A percentile compares a stretch with the other conserved stretches of the same genome.
These are phyloP conservation scores for Lophochroa leadbeateri DNA, from an alignment of 2,113 vertebrate genomes.

Conservation along the genomic window DNA sequence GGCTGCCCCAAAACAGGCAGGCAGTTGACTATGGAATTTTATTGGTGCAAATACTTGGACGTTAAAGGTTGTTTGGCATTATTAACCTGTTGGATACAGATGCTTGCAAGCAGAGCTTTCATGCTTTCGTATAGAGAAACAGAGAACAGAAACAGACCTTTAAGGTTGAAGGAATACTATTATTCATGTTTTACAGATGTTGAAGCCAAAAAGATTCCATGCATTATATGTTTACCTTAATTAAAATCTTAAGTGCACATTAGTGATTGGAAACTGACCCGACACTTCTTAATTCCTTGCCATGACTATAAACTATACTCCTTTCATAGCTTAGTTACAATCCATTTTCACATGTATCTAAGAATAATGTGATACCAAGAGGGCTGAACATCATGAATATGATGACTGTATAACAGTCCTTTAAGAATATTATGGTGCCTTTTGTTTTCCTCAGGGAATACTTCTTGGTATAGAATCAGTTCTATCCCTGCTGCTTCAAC, in stretches of 20 bases:
- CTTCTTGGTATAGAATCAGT: background rate
- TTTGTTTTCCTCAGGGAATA: background rate
- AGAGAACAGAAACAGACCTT: background rate
- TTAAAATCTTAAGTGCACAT: background rate
- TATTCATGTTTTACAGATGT: background rate
- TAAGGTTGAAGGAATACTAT: background rate
- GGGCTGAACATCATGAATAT: background rate
- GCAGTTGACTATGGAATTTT: background rate
- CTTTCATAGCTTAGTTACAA: background rate
- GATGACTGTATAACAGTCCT: background rate
- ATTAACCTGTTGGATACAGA: background rate
- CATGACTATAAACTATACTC: background rate
- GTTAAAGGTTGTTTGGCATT: background rate
- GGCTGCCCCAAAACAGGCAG: background rate
- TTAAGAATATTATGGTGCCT: background rate
- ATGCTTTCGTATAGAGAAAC: background rate
- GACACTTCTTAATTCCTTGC: background rate
- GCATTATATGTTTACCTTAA: background rate
- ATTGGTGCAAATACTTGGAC: background rate
- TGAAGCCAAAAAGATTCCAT: background rate
- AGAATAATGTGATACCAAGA: background rate
- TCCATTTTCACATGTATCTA: background rate
- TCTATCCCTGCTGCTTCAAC: background rate
- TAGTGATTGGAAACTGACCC: background rate
- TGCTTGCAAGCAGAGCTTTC: background rate